Evolutionary conservation across 2,113 vertebrate species (phyloP), one percentile per base, ranked within the genome.

Genomic region (Callaeas wilsoni): DNA sequence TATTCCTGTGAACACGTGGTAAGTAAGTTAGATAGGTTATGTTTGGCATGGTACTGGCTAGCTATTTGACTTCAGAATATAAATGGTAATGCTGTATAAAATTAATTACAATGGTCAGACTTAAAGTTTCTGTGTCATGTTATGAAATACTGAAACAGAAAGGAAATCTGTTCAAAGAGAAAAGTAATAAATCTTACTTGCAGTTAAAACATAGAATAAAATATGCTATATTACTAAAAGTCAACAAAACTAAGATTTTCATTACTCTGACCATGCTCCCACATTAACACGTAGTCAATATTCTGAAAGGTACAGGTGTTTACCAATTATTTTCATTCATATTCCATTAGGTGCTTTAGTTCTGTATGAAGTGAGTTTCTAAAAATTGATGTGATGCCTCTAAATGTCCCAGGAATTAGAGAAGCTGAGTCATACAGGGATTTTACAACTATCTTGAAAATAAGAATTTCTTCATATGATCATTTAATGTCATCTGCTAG

Each of bases 401-500:
- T 92, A 81, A 96, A 84, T 64, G 55, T 71, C 53, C 68, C 69
- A 91, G 63, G 67, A 88, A 27, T 74, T 75, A 46, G 65, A 76
- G 82, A 85, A 87, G 75, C 50, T 94, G 70, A 93, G 75, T 97
- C 78, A 71, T 37, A 32, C 20, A 63, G 79, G 79, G 91, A 94
- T 96, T n/a, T 89, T 55, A 20, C 71, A 95, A 29, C 70, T 94
- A 52, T 62, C 13, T 67, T 96, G 75, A 90, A 91, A 92, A 95
- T 62, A 89, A 89, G 7, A 93, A 87, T 97, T 96, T 98, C 86
- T 96, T 91, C 59, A 55, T 88, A 37, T 70, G 83, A 87, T 96
- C 20, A 50, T 96, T 96, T 96, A 76, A 93, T 96, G 95, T 93
- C 16, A 23, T 53, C 68, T 90, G 79, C 55, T 92, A 95, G 42